Evolutionary conservation across 2,888 invertebrate species (phyloP).

Genomic region (Lepidonotus clava): DNA sequence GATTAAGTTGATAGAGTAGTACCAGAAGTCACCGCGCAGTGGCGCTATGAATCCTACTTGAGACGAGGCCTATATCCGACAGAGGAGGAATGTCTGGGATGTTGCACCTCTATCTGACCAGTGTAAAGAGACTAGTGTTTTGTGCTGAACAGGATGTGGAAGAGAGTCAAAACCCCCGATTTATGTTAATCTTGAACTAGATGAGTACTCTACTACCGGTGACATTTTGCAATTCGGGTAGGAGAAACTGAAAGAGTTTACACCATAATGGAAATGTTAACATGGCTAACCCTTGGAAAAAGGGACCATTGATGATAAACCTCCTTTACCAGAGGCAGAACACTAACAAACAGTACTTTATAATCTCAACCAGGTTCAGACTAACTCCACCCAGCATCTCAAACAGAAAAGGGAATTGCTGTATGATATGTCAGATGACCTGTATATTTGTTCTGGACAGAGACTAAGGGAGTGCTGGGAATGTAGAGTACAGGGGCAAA

Average conservation of each 20-base stretch:
- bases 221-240: constrained; percentile 20
- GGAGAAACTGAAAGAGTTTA: not conserved
- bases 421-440: constrained; percentile 18
- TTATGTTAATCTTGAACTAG: not conserved
- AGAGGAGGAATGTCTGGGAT: not conserved
- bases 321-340: not conserved
- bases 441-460: too few relatives aligned
- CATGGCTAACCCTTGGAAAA: not conserved
- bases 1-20: not conserved
- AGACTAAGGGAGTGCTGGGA: too few relatives aligned
- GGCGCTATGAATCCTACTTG: not conserved
- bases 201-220: constrained; percentile 1
- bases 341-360: not conserved
- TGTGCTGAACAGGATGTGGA: not conserved
- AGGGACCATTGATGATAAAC: not conserved
- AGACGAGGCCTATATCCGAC: not conserved
- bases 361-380: not conserved
- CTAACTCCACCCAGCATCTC: not conserved
- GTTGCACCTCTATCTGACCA: too few relatives aligned
- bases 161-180: constrained; percentile 6
- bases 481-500: too few relatives aligned
- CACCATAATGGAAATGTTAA: constrained; percentile 1
- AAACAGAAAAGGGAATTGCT: not conserved
- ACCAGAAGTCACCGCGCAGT: not conserved
- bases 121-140: constrained; percentile 15